Conservation (phyloP, 2,888 invertebrate genomes). For the Synanthedon tipuliformis region DNA sequence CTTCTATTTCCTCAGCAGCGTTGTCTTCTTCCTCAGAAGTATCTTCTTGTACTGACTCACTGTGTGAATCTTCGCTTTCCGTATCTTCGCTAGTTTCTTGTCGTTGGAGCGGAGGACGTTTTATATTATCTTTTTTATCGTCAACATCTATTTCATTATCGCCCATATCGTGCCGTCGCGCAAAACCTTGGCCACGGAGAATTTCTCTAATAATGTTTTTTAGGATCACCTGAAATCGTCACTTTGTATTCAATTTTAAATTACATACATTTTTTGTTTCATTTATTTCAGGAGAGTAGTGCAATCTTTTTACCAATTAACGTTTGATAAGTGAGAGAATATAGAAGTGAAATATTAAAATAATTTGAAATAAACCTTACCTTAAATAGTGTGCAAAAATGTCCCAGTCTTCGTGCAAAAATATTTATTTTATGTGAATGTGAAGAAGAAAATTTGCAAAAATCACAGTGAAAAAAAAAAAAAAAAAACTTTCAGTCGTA, state of each 20-base stretch:
- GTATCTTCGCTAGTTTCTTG: conserved; percentile 28
- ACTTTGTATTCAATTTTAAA: not conserved
- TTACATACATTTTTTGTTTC: too few relatives aligned
- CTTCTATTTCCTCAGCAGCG: conserved; percentile 28
- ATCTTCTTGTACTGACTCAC: conserved; percentile 12
- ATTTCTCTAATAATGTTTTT: conserved; percentile 11
- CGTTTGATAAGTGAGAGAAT: too few relatives aligned
- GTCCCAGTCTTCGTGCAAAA: too few relatives aligned
- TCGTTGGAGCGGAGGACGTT: conserved; percentile 30
- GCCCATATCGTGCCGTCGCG: conserved; percentile 21
- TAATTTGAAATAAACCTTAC: too few relatives aligned
- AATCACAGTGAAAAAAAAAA: too few relatives aligned
- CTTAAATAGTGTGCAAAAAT: not conserved
- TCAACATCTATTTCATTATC: conserved; percentile 39
- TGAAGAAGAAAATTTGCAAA: too few relatives aligned
- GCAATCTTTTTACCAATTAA: too few relatives aligned
- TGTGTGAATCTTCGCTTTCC: conserved; percentile 11
- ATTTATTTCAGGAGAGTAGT: too few relatives aligned
- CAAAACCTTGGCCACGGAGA: conserved; percentile 6
- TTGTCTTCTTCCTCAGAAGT: conserved; percentile 17
- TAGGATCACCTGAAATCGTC: conserved; percentile 11
- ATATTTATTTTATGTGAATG: too few relatives aligned
- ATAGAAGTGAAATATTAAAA: too few relatives aligned
- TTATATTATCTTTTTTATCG: conserved; percentile 18
- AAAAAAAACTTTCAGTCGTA: too few relatives aligned